phyloP scores from a whole-genome alignment of 1,140 invertebrate genomes.

The Microplitis demolitor region DNA sequence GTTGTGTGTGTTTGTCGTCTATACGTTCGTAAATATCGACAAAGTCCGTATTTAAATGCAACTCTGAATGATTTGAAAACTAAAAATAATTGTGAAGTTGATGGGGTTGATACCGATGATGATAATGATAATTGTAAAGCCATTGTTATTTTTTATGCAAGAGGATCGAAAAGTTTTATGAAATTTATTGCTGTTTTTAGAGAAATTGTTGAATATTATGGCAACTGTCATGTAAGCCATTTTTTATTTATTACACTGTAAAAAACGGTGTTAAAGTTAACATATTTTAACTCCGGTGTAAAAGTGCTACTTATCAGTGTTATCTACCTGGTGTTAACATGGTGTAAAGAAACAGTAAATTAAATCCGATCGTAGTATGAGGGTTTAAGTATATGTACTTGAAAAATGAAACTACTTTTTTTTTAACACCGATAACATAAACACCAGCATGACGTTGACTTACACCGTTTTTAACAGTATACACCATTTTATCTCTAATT shows the following conservation, averaged over 20 bases:
- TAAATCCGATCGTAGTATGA: too few species aligned
- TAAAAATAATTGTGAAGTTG: constrained; percentile 5
- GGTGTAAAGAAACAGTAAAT: too few species aligned
- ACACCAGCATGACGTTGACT: too few species aligned
- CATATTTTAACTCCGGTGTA: too few species aligned
- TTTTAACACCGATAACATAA: too few species aligned
- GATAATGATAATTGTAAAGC: constrained; percentile 22
- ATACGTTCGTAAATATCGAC: not conserved
- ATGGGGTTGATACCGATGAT: constrained; percentile 23
- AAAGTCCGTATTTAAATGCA: constrained; percentile 11
- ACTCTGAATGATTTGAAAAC: constrained; percentile 21
- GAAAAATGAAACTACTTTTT: too few species aligned
- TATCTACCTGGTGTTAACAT: too few species aligned
- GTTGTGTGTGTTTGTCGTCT: constrained; percentile 12
- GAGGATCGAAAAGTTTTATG: constrained; percentile 41
- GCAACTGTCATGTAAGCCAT: constrained; percentile 39
- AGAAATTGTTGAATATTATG: constrained; percentile 32
- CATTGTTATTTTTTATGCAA: constrained; percentile 44
- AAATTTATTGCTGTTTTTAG: constrained; percentile 42
- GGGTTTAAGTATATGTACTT: too few species aligned
- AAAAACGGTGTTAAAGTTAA: too few species aligned
- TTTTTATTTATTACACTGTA: too few species aligned
- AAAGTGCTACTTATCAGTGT: too few species aligned
- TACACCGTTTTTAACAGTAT: not conserved
- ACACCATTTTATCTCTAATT: not conserved